These are phyloP conservation scores for Gymnothorax reevesii DNA, from an alignment of 2,797 vertebrate species.

Conservation along the genomic window DNA sequence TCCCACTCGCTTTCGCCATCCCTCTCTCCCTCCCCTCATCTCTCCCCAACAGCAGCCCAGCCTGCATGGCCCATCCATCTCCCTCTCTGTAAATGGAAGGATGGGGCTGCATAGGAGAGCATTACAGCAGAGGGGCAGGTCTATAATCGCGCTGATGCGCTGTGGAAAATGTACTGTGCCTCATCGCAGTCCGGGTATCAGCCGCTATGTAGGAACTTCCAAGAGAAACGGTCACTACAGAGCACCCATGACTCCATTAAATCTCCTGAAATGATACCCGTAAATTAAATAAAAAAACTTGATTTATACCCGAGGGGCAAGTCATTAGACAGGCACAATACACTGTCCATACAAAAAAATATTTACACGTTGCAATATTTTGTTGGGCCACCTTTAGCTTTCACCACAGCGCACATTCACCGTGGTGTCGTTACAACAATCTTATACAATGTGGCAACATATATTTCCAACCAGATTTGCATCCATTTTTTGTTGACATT, in stretches of 20 bases:
- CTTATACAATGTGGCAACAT: no score
- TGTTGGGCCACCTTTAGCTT: no score
- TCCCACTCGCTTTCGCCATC: conserved; percentile 51
- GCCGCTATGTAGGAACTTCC: not conserved
- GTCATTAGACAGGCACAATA: no score
- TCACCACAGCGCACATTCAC: no score
- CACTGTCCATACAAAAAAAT: no score
- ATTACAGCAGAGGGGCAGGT: conserved; percentile 24
- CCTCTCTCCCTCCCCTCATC: conserved; percentile 39
- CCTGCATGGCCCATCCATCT: conserved; percentile 56
- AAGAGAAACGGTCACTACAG: not conserved
- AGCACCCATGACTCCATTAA: no score
- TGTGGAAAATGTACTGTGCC: not conserved
- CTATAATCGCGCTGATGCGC: not conserved
- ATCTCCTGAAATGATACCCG: not conserved
- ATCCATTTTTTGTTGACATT: no score
- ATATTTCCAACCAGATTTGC: no score
- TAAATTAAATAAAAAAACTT: no score
- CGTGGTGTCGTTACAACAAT: no score
- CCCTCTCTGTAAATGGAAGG: conserved; percentile 24
- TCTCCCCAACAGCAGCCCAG: conserved; percentile 52
- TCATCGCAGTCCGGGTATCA: not conserved
- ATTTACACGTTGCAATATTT: no score
- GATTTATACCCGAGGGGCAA: no score
- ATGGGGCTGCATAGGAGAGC: conserved; percentile 35